A percentile compares a stretch with the other conserved stretches of the same genome.
Evolutionary conservation across 2,113 vertebrate species (phyloP).

Genomic region (Chlamydotis undulata): DNA sequence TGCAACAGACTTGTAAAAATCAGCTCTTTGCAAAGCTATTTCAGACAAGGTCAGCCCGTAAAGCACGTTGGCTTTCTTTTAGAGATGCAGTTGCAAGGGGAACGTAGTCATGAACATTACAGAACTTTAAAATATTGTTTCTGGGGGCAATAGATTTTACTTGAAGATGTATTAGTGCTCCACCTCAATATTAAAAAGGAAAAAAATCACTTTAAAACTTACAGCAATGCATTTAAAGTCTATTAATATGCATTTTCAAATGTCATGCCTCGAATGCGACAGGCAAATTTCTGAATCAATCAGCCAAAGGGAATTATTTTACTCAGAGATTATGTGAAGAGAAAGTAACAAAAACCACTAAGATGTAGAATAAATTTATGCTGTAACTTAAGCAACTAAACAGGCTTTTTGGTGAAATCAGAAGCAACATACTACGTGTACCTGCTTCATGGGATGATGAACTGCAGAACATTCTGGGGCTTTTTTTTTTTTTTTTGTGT

Average conservation of each 20-base stretch:
- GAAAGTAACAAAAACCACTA: conserved; percentile 1
- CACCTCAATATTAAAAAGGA: background rate
- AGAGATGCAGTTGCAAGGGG: background rate
- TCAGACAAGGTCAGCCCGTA: background rate
- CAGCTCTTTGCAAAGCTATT: background rate
- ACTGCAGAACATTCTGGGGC: background rate
- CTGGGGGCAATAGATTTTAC: conserved; percentile 10
- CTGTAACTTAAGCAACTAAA: background rate
- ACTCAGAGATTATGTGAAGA: conserved; percentile 1
- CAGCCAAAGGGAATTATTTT: conserved; percentile 46
- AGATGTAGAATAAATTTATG: background rate
- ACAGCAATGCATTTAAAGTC: conserved; percentile 36
- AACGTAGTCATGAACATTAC: background rate
- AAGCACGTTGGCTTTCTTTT: background rate
- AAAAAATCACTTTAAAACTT: conserved; percentile 1
- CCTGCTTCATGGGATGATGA: background rate
- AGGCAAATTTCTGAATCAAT: conserved; percentile 52
- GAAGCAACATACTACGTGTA: fast-evolving
- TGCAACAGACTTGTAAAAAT: background rate
- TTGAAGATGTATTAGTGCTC: background rate
- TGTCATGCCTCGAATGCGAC: background rate
- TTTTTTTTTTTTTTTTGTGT: background rate
- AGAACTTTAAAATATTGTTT: conserved; percentile 28
- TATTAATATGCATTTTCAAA: conserved; percentile 34
- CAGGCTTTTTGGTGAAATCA: background rate